Base-by-base conservation (phyloP, 2,113 vertebrate species). In the Dicentrarchus labrax region DNA sequence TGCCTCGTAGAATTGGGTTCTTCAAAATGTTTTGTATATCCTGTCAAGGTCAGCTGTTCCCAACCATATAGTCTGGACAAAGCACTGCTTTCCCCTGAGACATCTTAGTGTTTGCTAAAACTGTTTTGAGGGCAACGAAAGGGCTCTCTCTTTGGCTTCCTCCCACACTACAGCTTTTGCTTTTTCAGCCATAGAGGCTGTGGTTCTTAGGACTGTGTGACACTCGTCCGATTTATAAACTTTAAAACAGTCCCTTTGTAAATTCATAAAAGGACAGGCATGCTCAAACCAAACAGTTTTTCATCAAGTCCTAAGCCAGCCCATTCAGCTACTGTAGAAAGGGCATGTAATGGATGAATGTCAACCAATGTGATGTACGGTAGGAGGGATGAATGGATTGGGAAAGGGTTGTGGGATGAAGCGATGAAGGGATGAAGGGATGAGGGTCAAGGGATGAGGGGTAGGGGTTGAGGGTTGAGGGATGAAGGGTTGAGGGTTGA, bases 41-140 rank as follows among this genome's bases (percentile, higher is more conserved):
- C 39, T 76, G 67, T 76, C 80, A 71, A 64, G 68, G 75, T 56
- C 61, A 67, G 43, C 19, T 57, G 53, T 51, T 72, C 56, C 22
- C 36, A 45, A 71, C 39, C 41, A 71, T 61, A 57, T 54, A 68
- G 57, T 84, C 41, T 65, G 60, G 59, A 39, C 39, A 57, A 43
- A 76, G 15, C 11, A 36, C 59, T 41, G 77, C 66, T 82, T 61
- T 85, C 62, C 68, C 64, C 48, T 74, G 54, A 82, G 76, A 54
- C 60, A 45, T 85, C 71, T 76, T 38, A 48, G 36, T 54, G 38
- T 84, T 85, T 82, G 38, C 84, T 77, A 86, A 80, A 86, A 80
- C 45, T 8, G 62, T 82, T 81, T 66, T 81, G 30, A 70, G 74
- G 62, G 64, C 79, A 76, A 60, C 65, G 10, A 39, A 85, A 85